Conservation (phyloP, 1,140 invertebrate species). For the Drosophila sechellia region DNA sequence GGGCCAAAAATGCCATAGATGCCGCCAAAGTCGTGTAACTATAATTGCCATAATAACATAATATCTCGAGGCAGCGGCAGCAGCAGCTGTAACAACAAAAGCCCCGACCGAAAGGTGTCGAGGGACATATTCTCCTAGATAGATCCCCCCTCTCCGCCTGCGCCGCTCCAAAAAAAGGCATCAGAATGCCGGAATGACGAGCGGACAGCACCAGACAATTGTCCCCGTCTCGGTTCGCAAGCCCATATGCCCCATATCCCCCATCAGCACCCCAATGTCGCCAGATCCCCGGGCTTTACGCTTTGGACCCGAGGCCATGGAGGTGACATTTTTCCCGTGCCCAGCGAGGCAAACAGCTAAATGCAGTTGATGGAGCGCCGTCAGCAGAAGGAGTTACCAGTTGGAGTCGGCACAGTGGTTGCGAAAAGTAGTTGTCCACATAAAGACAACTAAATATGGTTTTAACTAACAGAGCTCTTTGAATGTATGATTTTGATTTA, state of each 20-base stretch:
- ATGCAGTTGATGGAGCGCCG: slow-evolving; percentile 53
- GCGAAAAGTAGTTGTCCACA: background rate
- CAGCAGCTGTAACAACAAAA: slow-evolving; percentile 27
- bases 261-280: background rate
- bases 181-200: slow-evolving; percentile 34
- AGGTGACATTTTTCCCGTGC: slow-evolving; percentile 76
- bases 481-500: too few relatives aligned
- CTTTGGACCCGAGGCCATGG: slow-evolving; percentile 25
- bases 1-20: slow-evolving; percentile 74
- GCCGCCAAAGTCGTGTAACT: slow-evolving; percentile 75
- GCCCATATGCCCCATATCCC: background rate
- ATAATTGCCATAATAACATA: slow-evolving; percentile 83
- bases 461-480: too few relatives aligned
- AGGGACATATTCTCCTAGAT: slow-evolving; percentile 60
- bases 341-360: slow-evolving; percentile 63
- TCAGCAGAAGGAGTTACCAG: slow-evolving; percentile 19
- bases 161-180: slow-evolving; percentile 23
- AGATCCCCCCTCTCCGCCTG: background rate
- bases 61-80: slow-evolving; percentile 56
- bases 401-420: slow-evolving; percentile 25
- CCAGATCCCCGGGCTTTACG: background rate
- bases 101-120: slow-evolving; percentile 63
- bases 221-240: slow-evolving; percentile 21
- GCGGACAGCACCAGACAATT: slow-evolving; percentile 46
- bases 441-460: background rate